Evolutionary conservation across 2,888 invertebrate genomes (phyloP).

Genomic region (Drosophila peninsularis): DNA sequence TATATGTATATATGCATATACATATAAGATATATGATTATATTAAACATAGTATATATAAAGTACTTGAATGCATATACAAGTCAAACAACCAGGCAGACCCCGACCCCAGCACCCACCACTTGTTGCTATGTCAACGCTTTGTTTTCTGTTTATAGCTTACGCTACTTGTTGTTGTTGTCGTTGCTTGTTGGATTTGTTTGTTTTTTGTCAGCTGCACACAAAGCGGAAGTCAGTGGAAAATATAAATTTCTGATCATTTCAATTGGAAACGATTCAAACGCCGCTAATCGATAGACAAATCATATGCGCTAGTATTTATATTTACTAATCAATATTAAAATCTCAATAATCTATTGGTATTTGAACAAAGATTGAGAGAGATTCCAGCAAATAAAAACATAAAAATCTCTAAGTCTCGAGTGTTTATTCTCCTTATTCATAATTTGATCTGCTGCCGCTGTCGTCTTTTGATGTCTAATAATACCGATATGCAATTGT

Average conservation of each 20-base stretch:
- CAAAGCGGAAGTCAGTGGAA: constrained; percentile 41
- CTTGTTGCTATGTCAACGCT: constrained; percentile 78
- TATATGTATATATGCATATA: neutral
- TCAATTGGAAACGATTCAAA: constrained; percentile 18
- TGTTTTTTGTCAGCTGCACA: constrained; percentile 42
- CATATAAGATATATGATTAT: neutral
- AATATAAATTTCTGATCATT: constrained; percentile 25
- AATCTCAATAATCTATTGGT: no score
- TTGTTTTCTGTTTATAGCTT: constrained; percentile 40
- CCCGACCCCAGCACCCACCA: constrained; percentile 35
- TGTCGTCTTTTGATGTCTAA: neutral
- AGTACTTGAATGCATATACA: constrained; percentile 8
- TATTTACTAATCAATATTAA: neutral
- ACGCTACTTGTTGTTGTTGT: constrained; percentile 8
- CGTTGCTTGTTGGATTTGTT: constrained; percentile 41
- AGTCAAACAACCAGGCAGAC: constrained; percentile 4
- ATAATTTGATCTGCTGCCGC: neutral
- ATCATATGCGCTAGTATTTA: constrained; percentile 1
- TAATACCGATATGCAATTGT: neutral
- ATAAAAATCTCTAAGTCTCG: neutral
- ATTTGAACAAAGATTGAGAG: no score
- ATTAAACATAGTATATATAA: neutral
- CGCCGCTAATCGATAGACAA: constrained; percentile 20
- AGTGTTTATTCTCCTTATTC: neutral
- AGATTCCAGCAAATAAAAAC: neutral